phyloP scores from a whole-genome alignment of 2,113 vertebrate genomes.

The Mixornis gularis region DNA sequence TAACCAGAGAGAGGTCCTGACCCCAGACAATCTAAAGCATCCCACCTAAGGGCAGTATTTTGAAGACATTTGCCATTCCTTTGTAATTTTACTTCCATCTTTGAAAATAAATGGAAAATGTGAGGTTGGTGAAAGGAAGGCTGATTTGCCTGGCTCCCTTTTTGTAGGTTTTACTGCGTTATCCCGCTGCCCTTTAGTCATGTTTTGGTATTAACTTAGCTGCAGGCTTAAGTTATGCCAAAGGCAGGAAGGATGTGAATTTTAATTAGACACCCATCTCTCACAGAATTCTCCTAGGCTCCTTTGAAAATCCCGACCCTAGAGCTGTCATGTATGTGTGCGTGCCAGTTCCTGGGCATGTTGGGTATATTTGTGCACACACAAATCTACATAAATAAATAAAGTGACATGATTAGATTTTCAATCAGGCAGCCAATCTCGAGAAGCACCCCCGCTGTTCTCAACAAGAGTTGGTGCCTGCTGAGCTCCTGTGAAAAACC shows the following conservation, averaged over 20 bases:
- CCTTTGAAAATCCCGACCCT: constrained; percentile 19
- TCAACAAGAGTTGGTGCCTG: background rate
- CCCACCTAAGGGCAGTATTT: background rate
- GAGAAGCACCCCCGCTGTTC: background rate
- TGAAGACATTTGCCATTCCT: background rate
- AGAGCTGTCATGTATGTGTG: constrained; percentile 10
- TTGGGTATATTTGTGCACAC: background rate
- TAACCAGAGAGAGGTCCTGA: background rate
- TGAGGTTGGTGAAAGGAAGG: constrained; percentile 9
- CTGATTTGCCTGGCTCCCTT: constrained; percentile 14
- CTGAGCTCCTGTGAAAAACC: constrained; percentile 10
- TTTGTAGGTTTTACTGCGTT: constrained; percentile 38
- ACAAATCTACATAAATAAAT: constrained; percentile 60
- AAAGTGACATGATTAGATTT: constrained; percentile 34
- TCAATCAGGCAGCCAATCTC: background rate
- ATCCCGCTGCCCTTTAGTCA: constrained; percentile 25
- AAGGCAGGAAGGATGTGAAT: constrained; percentile 21
- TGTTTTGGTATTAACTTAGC: constrained; percentile 46
- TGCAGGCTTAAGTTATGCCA: constrained; percentile 33
- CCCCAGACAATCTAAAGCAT: background rate
- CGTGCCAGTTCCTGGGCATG: background rate
- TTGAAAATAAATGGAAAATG: background rate
- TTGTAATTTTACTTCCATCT: background rate
- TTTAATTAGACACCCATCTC: constrained; percentile 54
- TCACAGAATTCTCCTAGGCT: background rate